Evolutionary conservation across 2,113 vertebrate genomes (phyloP), one percentile per base, ranked within the genome.

Genomic region (Halichoerus grypus): DNA sequence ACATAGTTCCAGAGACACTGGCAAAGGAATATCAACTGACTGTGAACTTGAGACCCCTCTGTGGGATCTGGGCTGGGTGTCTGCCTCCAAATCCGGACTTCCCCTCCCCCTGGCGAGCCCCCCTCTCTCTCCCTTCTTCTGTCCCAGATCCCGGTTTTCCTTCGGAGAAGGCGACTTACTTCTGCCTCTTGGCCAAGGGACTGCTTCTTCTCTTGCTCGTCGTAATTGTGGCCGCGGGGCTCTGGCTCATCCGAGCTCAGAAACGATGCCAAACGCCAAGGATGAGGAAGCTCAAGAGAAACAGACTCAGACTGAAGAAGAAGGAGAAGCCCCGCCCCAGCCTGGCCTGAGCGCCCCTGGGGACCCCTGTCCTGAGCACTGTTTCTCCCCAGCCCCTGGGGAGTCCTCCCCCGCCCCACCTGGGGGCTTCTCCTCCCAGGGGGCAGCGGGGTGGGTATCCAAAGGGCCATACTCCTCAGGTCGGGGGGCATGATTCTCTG

Each of bases 151-250:
- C 76, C 11, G 55, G 72, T 28, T 28, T 46, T 21, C n/a, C 63
- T 49, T 86, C 19, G 4, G 57, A 94, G 36, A 94, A 74, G 51
- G 59, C 63, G 1, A 21, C 36, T 26, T 24, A 26, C 88, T 36
- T 87, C 71, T 97, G 97, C 55, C 31, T 95, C 55, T 79, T 95
- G 31, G 24, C n/a, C 61, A 98, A 97, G 19, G 83, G 39, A 12
- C 15, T 94, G 39, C 65, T 97, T 18, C 3, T 98, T 5, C 55
- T 92, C n/a, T 19, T 84, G 5, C 91, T 98, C 74, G 31, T 98
- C 42, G 42, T 42, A 46, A 49, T 46, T 36, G 86, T 98, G 72
- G 72, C 53, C 2, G 2, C 39, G 49, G 93, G 76, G 4, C 39
- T 95, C 19, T 91, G 91, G 84, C 8, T 87, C 33, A 6, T 57